Base-by-base conservation (phyloP, 2,888 invertebrate species). In the Drosophila hamatofila region DNA sequence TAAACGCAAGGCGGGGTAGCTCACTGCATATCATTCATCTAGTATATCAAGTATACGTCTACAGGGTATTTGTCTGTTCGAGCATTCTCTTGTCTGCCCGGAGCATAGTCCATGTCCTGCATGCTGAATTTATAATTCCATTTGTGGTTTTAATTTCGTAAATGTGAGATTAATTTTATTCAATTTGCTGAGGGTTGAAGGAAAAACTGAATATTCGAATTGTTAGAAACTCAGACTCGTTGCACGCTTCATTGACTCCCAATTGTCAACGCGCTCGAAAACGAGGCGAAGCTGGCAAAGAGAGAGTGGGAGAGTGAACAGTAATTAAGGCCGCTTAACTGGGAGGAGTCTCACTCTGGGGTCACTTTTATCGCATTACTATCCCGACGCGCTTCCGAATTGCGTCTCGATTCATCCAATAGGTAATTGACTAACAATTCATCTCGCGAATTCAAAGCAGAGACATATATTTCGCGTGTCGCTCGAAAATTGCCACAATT, bases 401-500 rank as follows among this genome's bases (percentile, higher is more conserved):
- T 39, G 0, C 42, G 39, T 16, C n/a, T 48, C 1, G 95, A 95
- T 66, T 97, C 96, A 91, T 98, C 98, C 97, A 98, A 98, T 97
- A 98, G 97, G 41, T 96, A 94, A 21, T 97, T 93, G 72, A 97
- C 96, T 79, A 96, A 94, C 3, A 95, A 95, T 91, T 98, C 97
- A 94, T 98, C 98, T 2, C 96, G 97, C 0, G 73, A 67, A 93
- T 97, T 96, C 51, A 98, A 94, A 0, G 98, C 97, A 51, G 97
- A 97, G 23, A 98, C 96, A 0, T 97, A 97, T 73, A 99, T 99
- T 93, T 99, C 99, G 3, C 99, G 94, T 0, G 99, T 98, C 0
- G 99, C 99, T 84, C 99, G 94, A 94, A 99, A 99, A 93, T 97
- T 96, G 91, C 99, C 99, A 93, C 98, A 98, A 93, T 99, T 99